A percentile compares a stretch with the other conserved stretches of the same genome.
phyloP scores from a whole-genome alignment of 2,113 vertebrate species.

The Fregetta grallaria region DNA sequence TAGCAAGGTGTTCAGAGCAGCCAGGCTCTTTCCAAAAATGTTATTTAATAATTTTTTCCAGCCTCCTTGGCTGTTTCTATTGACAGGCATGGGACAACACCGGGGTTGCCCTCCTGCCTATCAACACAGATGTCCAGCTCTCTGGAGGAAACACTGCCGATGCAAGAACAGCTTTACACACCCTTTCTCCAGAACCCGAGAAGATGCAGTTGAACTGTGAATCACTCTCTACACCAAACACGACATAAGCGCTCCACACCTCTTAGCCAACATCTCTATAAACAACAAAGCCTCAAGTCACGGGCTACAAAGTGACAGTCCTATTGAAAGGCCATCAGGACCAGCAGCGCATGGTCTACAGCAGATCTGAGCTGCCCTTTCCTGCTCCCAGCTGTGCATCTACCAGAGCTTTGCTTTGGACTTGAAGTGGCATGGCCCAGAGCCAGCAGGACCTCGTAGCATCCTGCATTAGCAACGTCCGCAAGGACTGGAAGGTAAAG shows the following conservation, averaged over 20 bases:
- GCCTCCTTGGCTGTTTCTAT: background rate
- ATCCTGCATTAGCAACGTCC: background rate
- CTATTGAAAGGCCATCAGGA: background rate
- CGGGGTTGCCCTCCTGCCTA: background rate
- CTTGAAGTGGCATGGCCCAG: background rate
- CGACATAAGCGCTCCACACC: background rate
- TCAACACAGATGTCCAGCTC: background rate
- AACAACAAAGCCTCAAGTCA: background rate
- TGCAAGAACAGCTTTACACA: background rate
- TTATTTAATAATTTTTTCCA: background rate
- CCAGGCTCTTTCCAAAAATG: background rate
- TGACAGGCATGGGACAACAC: background rate
- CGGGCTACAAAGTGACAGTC: background rate
- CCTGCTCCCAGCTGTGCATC: background rate
- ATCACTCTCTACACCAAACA: background rate
- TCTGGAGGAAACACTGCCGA: fast-evolving
- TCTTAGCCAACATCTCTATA: background rate
- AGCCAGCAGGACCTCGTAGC: background rate
- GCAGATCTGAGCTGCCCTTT: background rate
- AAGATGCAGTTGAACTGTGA: background rate
- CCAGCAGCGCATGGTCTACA: background rate
- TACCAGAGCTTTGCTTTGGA: background rate
- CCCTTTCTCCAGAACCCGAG: background rate
- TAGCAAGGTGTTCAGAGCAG: background rate
- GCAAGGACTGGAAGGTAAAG: background rate